A percentile compares a stretch with the other conserved stretches of the same genome.
Conservation (phyloP, 2,113 vertebrate species). For the Megalops atlanticus region DNA sequence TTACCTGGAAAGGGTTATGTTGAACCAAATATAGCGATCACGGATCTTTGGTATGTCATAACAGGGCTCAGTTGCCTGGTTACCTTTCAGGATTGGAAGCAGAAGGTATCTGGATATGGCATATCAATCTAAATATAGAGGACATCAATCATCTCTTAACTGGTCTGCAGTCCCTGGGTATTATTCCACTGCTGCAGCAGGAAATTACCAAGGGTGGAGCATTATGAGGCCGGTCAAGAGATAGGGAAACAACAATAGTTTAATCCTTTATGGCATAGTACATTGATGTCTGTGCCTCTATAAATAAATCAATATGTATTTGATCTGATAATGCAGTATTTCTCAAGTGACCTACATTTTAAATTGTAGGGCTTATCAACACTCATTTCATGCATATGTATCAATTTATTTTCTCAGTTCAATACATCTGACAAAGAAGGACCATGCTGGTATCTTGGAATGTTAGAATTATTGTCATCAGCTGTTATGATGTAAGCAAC, state of each 20-base stretch:
- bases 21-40: slow-evolving; percentile 76
- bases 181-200: slow-evolving; percentile 13
- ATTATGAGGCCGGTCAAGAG: neutral
- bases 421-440: no score
- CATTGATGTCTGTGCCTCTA: neutral
- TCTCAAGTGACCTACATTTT: neutral
- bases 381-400: neutral
- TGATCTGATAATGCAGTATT: neutral
- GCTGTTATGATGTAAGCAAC: neutral
- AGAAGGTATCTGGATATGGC: slow-evolving; percentile 52
- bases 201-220: neutral
- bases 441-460: no score
- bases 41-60: slow-evolving; percentile 35
- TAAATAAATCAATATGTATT: neutral
- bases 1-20: slow-evolving; percentile 53
- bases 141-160: slow-evolving; percentile 20
- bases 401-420: neutral
- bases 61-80: slow-evolving; percentile 57
- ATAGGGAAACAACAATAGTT: neutral
- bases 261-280: neutral
- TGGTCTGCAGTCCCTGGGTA: neutral
- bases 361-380: neutral
- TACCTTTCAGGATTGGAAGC: slow-evolving; percentile 62
- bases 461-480: neutral
- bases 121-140: slow-evolving; percentile 51